Base-by-base conservation (phyloP, 2,113 vertebrate genomes). In the Callithrix jacchus region DNA sequence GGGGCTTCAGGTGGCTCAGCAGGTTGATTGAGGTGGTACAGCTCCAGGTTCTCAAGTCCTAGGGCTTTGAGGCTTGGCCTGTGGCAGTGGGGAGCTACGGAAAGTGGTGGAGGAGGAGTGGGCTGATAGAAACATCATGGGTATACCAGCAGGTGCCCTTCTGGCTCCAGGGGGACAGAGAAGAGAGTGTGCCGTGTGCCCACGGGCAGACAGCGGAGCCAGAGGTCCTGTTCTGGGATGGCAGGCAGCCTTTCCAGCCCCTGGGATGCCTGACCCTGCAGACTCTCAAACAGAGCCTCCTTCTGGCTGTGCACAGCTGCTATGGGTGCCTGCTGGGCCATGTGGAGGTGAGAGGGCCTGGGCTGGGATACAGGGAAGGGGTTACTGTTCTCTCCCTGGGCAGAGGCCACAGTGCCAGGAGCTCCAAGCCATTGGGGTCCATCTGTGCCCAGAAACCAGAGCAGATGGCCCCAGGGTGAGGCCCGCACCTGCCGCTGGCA, bases 121-220 rank as follows among this genome's bases (percentile, higher is more conserved):
- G 8, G 61, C 79, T 20, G 18, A 25, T 0, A 18, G 82, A 13
- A 0, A 21, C 23, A 32, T 14, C 21, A 1, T 52, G 7, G 25
- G 37, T 5, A 5, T 42, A 54, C 25, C 9, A 7, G 7, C 84
- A 16, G 30, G 83, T 47, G 49, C 37, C 91, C 92, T 93, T 87
- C 23, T 54, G 96, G 21, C 85, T 30, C 80, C 96, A 98, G 98
- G 97, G 35, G 73, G 86, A 47, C 88, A 81, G 93, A 35, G 98
- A 98, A 47, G 98, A 99, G 87, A 98, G 98, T 25, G 17, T 99
- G 77, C 98, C 98, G 2, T 99, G 99, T 84, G 93, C 97, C 74
- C 98, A 98, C 47, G 95, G 97, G 49, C 93, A 54, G 91, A 94
- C 71, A 27, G 85, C 98, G 1, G 96, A 89, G 0, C 20, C 98